phyloP scores from a whole-genome alignment of 2,113 vertebrate species.

The Periophthalmus modestus region DNA sequence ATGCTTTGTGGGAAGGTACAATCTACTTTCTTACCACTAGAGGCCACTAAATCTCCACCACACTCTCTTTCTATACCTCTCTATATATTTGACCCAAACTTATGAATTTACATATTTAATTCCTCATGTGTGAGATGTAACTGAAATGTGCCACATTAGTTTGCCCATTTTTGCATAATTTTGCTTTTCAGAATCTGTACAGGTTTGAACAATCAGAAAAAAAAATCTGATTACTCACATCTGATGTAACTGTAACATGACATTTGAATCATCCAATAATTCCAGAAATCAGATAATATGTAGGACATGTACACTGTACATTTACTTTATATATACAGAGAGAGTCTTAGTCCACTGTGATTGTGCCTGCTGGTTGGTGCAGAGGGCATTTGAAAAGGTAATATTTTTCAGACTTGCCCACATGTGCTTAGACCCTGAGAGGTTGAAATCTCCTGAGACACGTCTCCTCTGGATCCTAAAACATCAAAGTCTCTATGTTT shows the following conservation, averaged over 20 bases:
- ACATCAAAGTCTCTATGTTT: conserved; percentile 52
- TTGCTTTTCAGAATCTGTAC: too few relatives aligned
- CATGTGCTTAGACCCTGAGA: background rate
- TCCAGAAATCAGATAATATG: too few relatives aligned
- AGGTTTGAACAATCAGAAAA: too few relatives aligned
- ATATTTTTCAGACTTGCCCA: background rate
- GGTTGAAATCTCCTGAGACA: conserved; percentile 13
- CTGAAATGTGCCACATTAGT: background rate
- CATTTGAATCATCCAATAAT: too few relatives aligned
- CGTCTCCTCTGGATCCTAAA: conserved; percentile 28
- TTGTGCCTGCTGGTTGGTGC: background rate
- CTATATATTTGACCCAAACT: background rate
- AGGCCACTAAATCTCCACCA: background rate
- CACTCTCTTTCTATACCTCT: too few relatives aligned
- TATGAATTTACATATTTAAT: background rate
- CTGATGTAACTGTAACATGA: too few relatives aligned
- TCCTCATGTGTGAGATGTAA: background rate
- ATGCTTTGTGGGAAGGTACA: background rate
- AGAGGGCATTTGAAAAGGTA: background rate
- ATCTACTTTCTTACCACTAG: background rate
- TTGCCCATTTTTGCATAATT: too few relatives aligned
- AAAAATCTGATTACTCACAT: too few relatives aligned
- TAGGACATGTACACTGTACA: too few relatives aligned
- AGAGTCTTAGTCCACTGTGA: too few relatives aligned
- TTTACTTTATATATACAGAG: background rate